A percentile compares a stretch with the other conserved stretches of the same genome.
These are phyloP conservation scores for Tachypleus tridentatus DNA, from an alignment of 1,140 invertebrate species.

Conservation along the genomic window DNA sequence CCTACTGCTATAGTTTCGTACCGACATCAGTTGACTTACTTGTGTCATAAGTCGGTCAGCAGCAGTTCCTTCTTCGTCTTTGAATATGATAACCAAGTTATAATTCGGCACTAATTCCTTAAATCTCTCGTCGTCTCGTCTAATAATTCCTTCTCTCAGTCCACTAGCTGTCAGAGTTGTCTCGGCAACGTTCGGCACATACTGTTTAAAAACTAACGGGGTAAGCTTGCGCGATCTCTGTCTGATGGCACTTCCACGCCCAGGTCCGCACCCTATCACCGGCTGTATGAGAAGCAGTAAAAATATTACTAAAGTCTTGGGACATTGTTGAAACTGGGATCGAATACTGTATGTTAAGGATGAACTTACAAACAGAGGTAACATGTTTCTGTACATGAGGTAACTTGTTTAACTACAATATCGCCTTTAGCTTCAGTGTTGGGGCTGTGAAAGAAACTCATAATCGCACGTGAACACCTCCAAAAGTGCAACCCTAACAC, in stretches of 20 bases:
- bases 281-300: no score
- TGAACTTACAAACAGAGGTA: no score
- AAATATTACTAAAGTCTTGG: no score
- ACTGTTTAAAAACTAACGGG: conserved; percentile 84
- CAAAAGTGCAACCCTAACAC: no score
- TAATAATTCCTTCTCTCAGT: conserved; percentile 65
- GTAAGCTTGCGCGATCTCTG: conserved; percentile 62
- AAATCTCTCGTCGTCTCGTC: conserved; percentile 66
- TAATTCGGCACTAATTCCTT: conserved; percentile 84
- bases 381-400: no score
- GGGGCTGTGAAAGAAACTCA: no score
- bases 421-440: no score
- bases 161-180: conserved; percentile 79
- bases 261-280: conserved; percentile 54
- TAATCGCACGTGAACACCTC: no score
- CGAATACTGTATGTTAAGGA: no score
- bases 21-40: conserved; percentile 46
- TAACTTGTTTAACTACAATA: no score
- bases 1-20: no score
- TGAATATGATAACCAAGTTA: conserved; percentile 84
- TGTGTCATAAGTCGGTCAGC: conserved; percentile 90
- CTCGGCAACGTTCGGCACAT: conserved; percentile 86
- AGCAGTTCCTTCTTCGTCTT: conserved; percentile 88
- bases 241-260: conserved; percentile 60
- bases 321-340: no score